Evolutionary conservation across 2,113 vertebrate species (phyloP), one percentile per base, ranked within the genome.

Genomic region (Cochlearius cochlearius): DNA sequence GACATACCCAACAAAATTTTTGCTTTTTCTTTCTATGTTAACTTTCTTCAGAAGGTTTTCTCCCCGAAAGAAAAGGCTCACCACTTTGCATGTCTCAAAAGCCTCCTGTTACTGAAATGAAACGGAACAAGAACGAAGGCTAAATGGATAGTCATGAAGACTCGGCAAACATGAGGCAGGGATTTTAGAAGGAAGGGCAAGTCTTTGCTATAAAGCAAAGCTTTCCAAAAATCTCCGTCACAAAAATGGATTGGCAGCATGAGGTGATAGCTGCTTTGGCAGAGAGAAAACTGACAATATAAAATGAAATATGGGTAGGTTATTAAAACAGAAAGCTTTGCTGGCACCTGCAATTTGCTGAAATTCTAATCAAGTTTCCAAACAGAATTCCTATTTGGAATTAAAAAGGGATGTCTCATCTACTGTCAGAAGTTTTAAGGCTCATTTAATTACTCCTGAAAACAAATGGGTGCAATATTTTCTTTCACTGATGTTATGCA

Each of bases 211-310:
- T 52, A 88, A 89, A 94, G 30, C 53, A 90, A 94, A 92, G 52
- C 32, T 76, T 91, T 92, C 56, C 41, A 91, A 79, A 77, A 32
- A 15, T 78, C 96, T 80, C 94, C 55, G 91, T 63, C 63, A 60
- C 21, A 29, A 45, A 66, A 96, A 75, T 56, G 87, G 77, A 88
- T 81, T 86, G 77, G 90, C 56, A 93, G 60, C 66, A 77, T 56
- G 84, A 88, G 43, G 32, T 49, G 52, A 89, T 36, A 86, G 80
- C 45, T 75, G 76, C 45, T 86, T 64, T 88, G 91, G 86, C 86
- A 95, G 79, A 79, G 53, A 77, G 63, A 89, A 92, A 96, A 92
- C 36, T 45, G 86, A 91, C 69, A 91, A 38, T 30, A 56, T 66
- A 81, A 86, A 92, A 85, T 83, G 67, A 87, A 96, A 78, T 92